Base-by-base conservation (phyloP, 2,888 invertebrate genomes). In the Seira sanloemensis region DNA sequence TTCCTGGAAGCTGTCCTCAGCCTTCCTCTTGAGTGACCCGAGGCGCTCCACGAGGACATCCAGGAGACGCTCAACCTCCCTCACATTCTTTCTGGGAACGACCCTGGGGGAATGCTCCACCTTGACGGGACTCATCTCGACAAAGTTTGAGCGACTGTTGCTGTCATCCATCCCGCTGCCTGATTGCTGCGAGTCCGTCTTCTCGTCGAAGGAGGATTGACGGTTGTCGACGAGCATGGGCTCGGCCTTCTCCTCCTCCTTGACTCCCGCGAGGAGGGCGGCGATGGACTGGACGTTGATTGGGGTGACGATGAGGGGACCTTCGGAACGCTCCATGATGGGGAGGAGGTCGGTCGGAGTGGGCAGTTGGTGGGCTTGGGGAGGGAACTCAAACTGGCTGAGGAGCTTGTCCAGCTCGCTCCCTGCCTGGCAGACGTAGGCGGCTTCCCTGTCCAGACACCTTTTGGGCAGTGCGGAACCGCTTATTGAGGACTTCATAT, bases 401-500 rank as follows among this genome's bases (percentile, higher is more conserved):
- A 96, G 92, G 21, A 94, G 94, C 83, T 93, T 93, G 90, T 97
- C 97, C n/a, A 97, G 92, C 88, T 97, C 97, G 73, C 93, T 93
- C 0, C 96, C 95, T 0, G 95, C 94, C 86, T 94, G 94, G 89
- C 96, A 95, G 1, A 98, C 96, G 91, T 97, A 96, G 0, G 97
- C 95, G 0, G 96, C 96, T 91, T 97, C 98, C 82, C 98, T 93
- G 90, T 99, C 99, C 81, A 99, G 92, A 12, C n/a, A 95, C 95
- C 90, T 98, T 97, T 91, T 99, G 99, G 1, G 98, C 97, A 67
- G 96, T 94, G 78, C 99, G 95, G 91, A 98, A 99, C 90, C 97
- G 97, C 91, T 99, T 99, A 92, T 99, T 99, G 88, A 99, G 93
- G 71, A 99, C 94, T 92, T 99, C 99, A 91, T 99, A 99, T 0